These are phyloP conservation scores for Caenorhabditis inopinata DNA, from an alignment of 1,140 invertebrate species.

Conservation along the genomic window DNA sequence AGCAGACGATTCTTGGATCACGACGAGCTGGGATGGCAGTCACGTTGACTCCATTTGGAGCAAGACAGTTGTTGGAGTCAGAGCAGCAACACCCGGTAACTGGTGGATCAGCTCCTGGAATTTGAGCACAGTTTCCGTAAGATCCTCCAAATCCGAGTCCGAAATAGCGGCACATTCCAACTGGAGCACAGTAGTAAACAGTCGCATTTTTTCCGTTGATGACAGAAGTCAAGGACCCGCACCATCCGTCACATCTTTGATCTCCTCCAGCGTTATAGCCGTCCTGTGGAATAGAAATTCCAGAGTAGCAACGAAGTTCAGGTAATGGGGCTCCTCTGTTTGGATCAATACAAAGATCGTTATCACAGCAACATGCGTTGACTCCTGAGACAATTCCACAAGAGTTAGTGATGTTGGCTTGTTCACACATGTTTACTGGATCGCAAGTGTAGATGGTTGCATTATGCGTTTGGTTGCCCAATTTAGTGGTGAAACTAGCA, in stretches of 20 bases:
- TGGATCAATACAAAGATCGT: slow-evolving; percentile 39
- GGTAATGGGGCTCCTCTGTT: slow-evolving; percentile 11
- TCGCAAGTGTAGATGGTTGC: slow-evolving; percentile 49
- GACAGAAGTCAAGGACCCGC: slow-evolving; percentile 17
- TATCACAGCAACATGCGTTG: slow-evolving; percentile 31
- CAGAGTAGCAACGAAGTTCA: slow-evolving; percentile 43
- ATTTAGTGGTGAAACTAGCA: slow-evolving; percentile 36
- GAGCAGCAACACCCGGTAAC: slow-evolving; percentile 40
- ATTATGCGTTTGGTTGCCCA: slow-evolving; percentile 34
- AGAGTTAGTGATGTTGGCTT: slow-evolving; percentile 24
- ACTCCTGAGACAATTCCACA: slow-evolving; percentile 3
- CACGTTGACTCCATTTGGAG: slow-evolving; percentile 24
- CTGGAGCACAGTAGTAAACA: slow-evolving; percentile 40
- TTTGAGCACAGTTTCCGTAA: slow-evolving; percentile 25
- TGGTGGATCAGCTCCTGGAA: slow-evolving; percentile 25
- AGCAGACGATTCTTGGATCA: slow-evolving; percentile 40
- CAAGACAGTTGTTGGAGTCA: slow-evolving; percentile 31
- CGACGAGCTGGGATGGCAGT: slow-evolving; percentile 23
- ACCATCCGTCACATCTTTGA: slow-evolving; percentile 36
- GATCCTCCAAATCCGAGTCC: slow-evolving; percentile 41
- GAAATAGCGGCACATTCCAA: slow-evolving; percentile 34
- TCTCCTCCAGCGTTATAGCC: slow-evolving; percentile 33
- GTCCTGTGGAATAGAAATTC: slow-evolving; percentile 41
- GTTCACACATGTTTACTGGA: slow-evolving; percentile 41
- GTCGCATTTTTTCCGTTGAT: slow-evolving; percentile 41